Conservation (phyloP, 2,888 invertebrate species). For the Nymphalis polychloros region DNA sequence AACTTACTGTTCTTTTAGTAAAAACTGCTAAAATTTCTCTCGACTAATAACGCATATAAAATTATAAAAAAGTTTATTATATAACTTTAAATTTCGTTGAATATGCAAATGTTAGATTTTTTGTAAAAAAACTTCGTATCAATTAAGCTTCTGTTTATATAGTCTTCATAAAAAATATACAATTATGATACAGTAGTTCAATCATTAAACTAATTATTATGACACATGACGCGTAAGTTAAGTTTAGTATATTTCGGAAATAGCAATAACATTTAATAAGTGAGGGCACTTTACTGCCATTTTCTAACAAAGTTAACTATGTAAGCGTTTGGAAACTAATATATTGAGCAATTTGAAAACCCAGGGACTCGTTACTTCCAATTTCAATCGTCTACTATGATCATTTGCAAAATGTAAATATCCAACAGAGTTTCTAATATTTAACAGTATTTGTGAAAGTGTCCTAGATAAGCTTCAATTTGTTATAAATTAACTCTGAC, state of each 20-base stretch:
- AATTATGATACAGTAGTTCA: too few species aligned
- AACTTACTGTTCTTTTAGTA: not conserved
- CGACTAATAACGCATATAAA: not conserved
- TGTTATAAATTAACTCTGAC: too few species aligned
- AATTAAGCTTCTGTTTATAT: too few species aligned
- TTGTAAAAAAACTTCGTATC: too few species aligned
- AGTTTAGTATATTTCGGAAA: not conserved
- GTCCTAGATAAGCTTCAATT: too few species aligned
- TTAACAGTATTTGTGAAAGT: too few species aligned
- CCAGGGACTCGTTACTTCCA: constrained; percentile 10
- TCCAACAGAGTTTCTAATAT: not conserved
- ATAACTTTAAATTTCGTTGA: not conserved
- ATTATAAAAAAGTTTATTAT: not conserved
- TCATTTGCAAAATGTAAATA: constrained; percentile 15
- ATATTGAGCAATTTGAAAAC: constrained; percentile 2
- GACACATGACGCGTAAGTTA: not conserved
- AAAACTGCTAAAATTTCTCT: not conserved
- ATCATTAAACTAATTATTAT: too few species aligned
- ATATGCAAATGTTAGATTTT: not conserved
- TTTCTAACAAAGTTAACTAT: constrained; percentile 5
- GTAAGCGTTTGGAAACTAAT: not conserved
- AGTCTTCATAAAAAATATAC: too few species aligned
- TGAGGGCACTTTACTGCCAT: not conserved
- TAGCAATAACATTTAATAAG: not conserved
- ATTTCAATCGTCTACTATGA: not conserved